Evolutionary conservation across 2,888 invertebrate species (phyloP).

Genomic region (Limnephilus rhombicus): DNA sequence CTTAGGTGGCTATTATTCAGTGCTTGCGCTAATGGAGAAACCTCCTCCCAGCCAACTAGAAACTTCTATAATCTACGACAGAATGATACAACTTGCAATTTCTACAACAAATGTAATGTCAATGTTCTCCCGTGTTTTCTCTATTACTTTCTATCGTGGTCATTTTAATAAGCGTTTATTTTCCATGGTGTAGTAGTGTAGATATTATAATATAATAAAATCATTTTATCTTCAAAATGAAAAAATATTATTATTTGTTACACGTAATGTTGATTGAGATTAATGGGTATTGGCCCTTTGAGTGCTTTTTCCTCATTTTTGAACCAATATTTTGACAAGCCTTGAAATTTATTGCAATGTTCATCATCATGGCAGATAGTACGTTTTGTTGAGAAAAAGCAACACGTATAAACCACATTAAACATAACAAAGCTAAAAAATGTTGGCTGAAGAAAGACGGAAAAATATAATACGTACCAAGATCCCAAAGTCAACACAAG

Average conservation of each 20-base stretch:
- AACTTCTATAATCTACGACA: neutral
- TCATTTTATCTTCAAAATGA: neutral
- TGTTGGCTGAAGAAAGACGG: too few species aligned
- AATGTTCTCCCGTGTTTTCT: neutral
- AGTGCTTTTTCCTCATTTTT: neutral
- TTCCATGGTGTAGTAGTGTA: neutral
- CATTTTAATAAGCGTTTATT: neutral
- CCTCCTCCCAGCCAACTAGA: neutral
- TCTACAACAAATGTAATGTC: neutral
- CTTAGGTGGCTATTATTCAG: neutral
- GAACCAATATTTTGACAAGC: neutral
- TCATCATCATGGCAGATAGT: neutral
- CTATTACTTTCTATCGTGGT: neutral
- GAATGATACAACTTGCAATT: neutral
- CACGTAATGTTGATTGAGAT: neutral
- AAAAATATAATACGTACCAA: too few species aligned
- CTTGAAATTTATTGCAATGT: neutral
- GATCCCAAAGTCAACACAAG: too few species aligned
- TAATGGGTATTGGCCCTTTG: neutral
- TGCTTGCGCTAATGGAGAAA: neutral
- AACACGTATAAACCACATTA: neutral
- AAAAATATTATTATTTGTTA: too few species aligned
- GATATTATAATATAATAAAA: neutral
- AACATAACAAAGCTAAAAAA: neutral
- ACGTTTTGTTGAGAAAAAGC: too few species aligned